Base-by-base conservation (phyloP, 2,797 vertebrate species). In the Smutsia gigantea region DNA sequence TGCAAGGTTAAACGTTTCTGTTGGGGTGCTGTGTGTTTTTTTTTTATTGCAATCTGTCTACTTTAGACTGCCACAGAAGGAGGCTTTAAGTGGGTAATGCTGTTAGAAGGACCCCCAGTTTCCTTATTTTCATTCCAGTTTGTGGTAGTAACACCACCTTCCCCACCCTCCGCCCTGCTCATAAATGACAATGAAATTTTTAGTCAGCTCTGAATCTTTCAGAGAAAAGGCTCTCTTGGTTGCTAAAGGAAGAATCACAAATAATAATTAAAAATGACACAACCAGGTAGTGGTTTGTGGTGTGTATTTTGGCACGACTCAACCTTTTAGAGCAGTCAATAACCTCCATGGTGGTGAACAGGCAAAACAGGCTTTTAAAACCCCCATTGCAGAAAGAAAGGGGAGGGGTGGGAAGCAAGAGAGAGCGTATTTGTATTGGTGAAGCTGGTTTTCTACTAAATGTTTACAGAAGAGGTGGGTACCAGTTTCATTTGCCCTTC, bases 261-360 rank as follows among this genome's bases (percentile, higher is more conserved):
- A 97, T 97, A 96, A 79, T 95, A 97, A 97, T 97, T 97, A 93
- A 96, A 93, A 78, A 90, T 90, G 87, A 96, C 87, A 95, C 61
- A 96, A n/a, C 31, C 69, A 21, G 51, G 31, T 66, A 85, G 66
- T 42, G 53, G 59, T 94, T 13, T 87, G 31, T 87, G 82, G 71
- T 92, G n/a, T 93, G 69, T 68, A 51, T 97, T 97, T 96, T 95
- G 93, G 61, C 83, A 77, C 31, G 84, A 55, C 71, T 95, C 79
- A 95, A 31, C 63, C 79, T 82, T 87, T 93, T 90, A 92, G 77
- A 94, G 72, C 34, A 55, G 61, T 87, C 81, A 89, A 83, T 77
- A 42, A 46, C 64, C n/a, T 81, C 31, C 1, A 2, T 75, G 25
- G 53, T 66, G 13, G 46, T 82, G 81, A 93, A 86, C 29, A 68